Base-by-base conservation (phyloP, 2,888 invertebrate genomes). In the Campaea margaritaria region DNA sequence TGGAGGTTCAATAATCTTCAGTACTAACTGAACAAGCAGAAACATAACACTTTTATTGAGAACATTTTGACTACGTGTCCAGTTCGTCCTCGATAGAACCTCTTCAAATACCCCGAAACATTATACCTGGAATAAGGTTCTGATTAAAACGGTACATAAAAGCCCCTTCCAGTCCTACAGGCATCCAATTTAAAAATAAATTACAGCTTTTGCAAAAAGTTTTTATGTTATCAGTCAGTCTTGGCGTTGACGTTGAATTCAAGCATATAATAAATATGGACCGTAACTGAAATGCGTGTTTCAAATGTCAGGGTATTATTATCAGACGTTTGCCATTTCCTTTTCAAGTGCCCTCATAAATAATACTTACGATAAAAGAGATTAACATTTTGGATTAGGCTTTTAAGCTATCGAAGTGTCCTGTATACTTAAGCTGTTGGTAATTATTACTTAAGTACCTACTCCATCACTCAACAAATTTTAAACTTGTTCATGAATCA, bases 221-320 rank as follows among this genome's bases (percentile, higher is more conserved):
- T 41, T 10, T 44, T 7, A 21, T 3, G 5, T 44, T 27, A 44
- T 15, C 44, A 44, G 16, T 13, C 44, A 34, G 34, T n/a, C 27
- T 49, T 44, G 27, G 12, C 21, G 21, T 21, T 21, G 21, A 21
- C 44, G 36, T 55, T 47, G 54, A 38, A 38, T 38, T 38, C 2
- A 38, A 12, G 38, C n/a, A 38, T 12, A 12, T 38, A 38, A 50
- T 36, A 16, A 50, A 38, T n/a, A n/a, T n/a, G n/a, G n/a, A 28
- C 44, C 62, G 43, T 54, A 54, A 50, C 54, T 14, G 28, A 42
- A 31, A 11, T 53, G 45, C 16, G 31, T 52, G 56, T 45, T 47
- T 50, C 52, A 62, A 65, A 59, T 56, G 64, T 47, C 42, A 41
- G 13, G 55, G 42, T 53, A 46, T 63, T 58, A 44, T 55, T 55